These are phyloP conservation scores for Holocentrus rufus DNA, from an alignment of 2,797 vertebrate species.

Conservation along the genomic window DNA sequence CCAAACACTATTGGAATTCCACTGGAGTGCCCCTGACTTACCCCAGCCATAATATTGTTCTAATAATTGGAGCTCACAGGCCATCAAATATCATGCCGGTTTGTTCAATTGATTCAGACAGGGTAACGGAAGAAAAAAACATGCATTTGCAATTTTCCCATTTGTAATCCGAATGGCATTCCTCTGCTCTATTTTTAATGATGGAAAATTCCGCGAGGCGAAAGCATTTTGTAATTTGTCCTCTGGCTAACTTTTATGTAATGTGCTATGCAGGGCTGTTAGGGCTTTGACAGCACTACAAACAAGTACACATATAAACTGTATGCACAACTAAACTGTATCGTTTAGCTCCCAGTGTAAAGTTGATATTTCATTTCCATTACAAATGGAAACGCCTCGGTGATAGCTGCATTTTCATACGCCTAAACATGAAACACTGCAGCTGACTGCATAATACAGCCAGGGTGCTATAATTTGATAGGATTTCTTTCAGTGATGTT, in stretches of 20 bases:
- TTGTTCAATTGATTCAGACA: slow-evolving; percentile 85
- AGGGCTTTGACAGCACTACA: slow-evolving; percentile 49
- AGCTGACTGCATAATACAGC: slow-evolving; percentile 57
- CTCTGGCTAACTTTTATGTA: slow-evolving; percentile 62
- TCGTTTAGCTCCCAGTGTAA: slow-evolving; percentile 45
- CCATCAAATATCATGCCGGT: slow-evolving; percentile 83
- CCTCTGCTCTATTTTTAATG: slow-evolving; percentile 66
- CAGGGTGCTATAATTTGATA: slow-evolving; percentile 48
- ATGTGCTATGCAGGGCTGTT: slow-evolving; percentile 29
- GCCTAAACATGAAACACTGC: slow-evolving; percentile 15
- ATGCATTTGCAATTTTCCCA: slow-evolving; percentile 69
- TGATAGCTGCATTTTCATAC: slow-evolving; percentile 12
- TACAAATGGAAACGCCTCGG: slow-evolving; percentile 45
- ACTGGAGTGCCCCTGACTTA: slow-evolving; percentile 71
- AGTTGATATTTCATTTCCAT: slow-evolving; percentile 36
- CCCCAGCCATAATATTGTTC: slow-evolving; percentile 82
- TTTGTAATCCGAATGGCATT: slow-evolving; percentile 70
- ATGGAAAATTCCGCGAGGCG: slow-evolving; percentile 52
- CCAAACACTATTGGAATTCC: slow-evolving; percentile 80
- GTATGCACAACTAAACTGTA: slow-evolving; percentile 41
- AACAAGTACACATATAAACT: slow-evolving; percentile 58
- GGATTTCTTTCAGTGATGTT: slow-evolving; percentile 51
- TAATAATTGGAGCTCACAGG: slow-evolving; percentile 84
- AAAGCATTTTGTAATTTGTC: slow-evolving; percentile 66
- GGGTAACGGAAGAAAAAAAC: slow-evolving; percentile 50